Conservation (phyloP, 2,113 vertebrate species). For the Regulus satrapa region DNA sequence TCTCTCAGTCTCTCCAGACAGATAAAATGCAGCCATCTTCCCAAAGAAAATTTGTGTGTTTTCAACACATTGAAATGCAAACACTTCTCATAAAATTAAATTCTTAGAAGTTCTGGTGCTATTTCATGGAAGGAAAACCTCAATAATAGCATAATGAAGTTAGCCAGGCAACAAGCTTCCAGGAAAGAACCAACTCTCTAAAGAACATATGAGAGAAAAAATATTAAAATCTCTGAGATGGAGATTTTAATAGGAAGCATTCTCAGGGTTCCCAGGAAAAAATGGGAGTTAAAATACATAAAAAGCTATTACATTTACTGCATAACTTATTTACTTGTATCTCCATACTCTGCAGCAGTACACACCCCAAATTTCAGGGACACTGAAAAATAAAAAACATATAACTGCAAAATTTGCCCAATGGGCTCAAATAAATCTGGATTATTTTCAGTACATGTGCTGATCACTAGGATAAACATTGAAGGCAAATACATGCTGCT, state of each 20-base stretch:
- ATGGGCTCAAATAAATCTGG: not conserved
- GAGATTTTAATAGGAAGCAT: not conserved
- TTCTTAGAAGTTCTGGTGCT: not conserved
- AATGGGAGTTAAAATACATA: not conserved
- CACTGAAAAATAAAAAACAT: not conserved
- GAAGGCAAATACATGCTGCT: not conserved
- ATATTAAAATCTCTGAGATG: not conserved
- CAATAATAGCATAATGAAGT: not conserved
- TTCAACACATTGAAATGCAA: not conserved
- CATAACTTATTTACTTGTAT: not conserved
- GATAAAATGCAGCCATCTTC: not conserved
- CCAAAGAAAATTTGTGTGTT: not conserved
- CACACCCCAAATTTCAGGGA: not conserved
- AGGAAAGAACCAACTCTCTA: not conserved
- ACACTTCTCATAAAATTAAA: not conserved
- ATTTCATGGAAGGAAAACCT: not conserved
- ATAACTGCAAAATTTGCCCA: not conserved
- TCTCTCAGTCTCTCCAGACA: not conserved
- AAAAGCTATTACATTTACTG: not conserved
- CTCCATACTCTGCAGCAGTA: not conserved
- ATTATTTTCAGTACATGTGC: not conserved
- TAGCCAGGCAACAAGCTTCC: not conserved
- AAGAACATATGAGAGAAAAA: not conserved
- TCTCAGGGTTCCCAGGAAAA: not conserved
- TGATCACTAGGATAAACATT: not conserved